Evolutionary conservation across 2,888 invertebrate species (phyloP), one percentile per base, ranked within the genome.

Genomic region (Deroplatys truncata): DNA sequence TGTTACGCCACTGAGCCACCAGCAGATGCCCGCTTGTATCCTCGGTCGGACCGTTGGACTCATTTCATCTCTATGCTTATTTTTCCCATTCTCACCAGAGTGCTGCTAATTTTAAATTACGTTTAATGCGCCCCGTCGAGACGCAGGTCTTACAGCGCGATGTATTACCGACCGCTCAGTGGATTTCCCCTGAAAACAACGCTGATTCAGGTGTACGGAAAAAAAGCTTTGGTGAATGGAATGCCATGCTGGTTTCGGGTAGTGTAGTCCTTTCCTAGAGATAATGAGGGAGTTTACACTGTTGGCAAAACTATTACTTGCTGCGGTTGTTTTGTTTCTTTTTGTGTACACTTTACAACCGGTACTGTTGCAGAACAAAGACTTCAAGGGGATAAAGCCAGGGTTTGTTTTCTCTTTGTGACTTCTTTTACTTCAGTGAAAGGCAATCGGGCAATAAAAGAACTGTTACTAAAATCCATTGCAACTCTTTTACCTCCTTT

Each of bases 31-130:
- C 56, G 56, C 56, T 72, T 72, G 56, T 72, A 72, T 72, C 56
- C 20, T 72, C 56, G 56, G 56, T 16, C 56, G 56, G 56, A 72
- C 56, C 56, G 56, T 72, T 72, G 56, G 56, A 25, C 56, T 72
- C 56, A 72, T 72, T 72, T 72, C 56, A 72, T 72, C 56, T 72
- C 56, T 25, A 20, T 72, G 56, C 56, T 72, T 72, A 72, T 72
- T 72, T 72, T 72, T 72, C 56, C 56, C 56, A 72, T 72, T 72
- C 56, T 72, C 56, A 72, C 56, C 56, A 72, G 56, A 87, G 31
- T 87, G 31, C 31, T 87, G 87, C 87, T 87, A 87, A 87, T 87
- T 87, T 87, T 87, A 87, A 87, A 87, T 82, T 87, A 85, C 85
- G 82, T 31, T 82, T 87, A 87, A 82, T 82, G 82, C 87, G 56